Evolutionary conservation across 2,888 invertebrate species (phyloP).

Genomic region (Eueremaeus valkanovi): DNA sequence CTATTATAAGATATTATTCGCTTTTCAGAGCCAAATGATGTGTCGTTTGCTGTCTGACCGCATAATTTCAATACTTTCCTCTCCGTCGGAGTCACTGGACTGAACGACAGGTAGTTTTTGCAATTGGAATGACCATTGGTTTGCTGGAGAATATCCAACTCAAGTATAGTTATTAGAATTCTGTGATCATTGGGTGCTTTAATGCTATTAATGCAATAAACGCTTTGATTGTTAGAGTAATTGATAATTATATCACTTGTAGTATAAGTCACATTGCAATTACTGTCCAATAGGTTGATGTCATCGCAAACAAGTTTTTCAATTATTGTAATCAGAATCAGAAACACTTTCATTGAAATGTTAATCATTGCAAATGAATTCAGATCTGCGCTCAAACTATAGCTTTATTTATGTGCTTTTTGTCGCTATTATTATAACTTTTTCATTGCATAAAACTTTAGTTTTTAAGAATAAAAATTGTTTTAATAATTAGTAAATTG

Average conservation of each 20-base stretch:
- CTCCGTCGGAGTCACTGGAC: not conserved
- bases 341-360: not conserved
- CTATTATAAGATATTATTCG: not conserved
- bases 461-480: not conserved
- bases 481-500: not conserved
- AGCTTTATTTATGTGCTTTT: not conserved
- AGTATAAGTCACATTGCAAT: slow-evolving; percentile 15
- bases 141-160: not conserved
- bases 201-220: not conserved
- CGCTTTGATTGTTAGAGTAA: not conserved
- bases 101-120: not conserved
- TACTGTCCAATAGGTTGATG: not conserved
- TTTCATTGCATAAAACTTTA: not conserved
- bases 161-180: not conserved
- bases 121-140: not conserved
- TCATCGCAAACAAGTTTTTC: not conserved
- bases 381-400: too few species aligned
- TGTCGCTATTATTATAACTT: not conserved
- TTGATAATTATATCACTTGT: not conserved
- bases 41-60: not conserved
- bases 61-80: not conserved
- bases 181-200: not conserved
- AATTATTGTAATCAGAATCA: not conserved
- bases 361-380: not conserved
- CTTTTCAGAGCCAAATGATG: not conserved